These are phyloP conservation scores for Pluvialis apricaria DNA, from an alignment of 2,113 vertebrate genomes.

Conservation along the genomic window DNA sequence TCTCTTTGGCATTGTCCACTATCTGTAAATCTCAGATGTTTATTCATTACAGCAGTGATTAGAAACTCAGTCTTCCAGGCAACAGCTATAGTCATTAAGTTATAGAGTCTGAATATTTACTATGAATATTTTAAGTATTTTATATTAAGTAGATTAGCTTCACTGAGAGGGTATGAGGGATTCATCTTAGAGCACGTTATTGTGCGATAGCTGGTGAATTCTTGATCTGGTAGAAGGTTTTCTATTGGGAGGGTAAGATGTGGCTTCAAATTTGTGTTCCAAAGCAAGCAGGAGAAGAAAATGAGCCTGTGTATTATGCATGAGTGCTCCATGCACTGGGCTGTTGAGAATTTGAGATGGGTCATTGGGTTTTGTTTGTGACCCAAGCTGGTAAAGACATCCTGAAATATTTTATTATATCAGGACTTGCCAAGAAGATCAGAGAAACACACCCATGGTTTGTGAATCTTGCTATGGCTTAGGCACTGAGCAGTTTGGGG, in stretches of 20 bases:
- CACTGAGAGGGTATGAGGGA: neutral
- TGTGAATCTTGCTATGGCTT: neutral
- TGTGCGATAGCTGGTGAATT: neutral
- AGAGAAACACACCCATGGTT: neutral
- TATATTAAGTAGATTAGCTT: slow-evolving; percentile 32
- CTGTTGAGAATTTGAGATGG: neutral
- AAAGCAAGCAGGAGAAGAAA: neutral
- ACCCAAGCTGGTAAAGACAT: neutral
- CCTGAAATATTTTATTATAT: neutral
- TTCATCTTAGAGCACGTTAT: neutral
- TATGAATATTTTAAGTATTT: slow-evolving; percentile 32
- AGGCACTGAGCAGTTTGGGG: neutral
- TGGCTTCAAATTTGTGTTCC: neutral
- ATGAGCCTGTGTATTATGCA: neutral
- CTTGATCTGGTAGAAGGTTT: neutral
- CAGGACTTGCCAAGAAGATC: neutral
- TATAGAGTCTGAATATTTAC: neutral
- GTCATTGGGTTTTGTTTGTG: neutral
- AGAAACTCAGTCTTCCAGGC: slow-evolving; percentile 19
- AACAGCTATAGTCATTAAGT: neutral
- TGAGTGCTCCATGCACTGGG: neutral
- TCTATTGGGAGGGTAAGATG: neutral
- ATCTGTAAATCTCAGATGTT: slow-evolving; percentile 18
- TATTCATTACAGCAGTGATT: slow-evolving; percentile 34
- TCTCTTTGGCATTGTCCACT: neutral